Base-by-base conservation (phyloP, 2,888 invertebrate genomes). In the Zhuqinia jingwanae region DNA sequence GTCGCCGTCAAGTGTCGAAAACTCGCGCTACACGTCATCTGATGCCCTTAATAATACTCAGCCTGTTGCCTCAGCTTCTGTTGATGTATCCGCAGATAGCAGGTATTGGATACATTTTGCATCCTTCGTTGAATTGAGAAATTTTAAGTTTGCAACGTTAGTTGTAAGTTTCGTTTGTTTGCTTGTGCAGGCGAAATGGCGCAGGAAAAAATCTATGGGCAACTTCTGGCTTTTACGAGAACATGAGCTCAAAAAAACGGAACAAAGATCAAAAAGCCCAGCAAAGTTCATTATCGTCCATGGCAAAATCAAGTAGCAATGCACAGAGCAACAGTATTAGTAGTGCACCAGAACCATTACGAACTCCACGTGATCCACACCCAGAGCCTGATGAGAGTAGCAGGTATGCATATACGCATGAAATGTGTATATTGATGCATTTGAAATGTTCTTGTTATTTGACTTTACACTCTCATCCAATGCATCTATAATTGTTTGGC, bases 161-260 rank as follows among this genome's bases (percentile, higher is more conserved):
- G 3, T 53, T 15, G 13, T 13, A 17, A 36, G 8, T 36, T 36
- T 8, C 36, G 8, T 8, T 36, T 3, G 8, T 36, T 36, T 36
- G 8, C 3, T 73, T 27, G 0, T n/a, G 13, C 22, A 53, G 86
- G 17, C 45, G 85, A 3, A 81, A 81, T 27, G 82, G 89, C 10
- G 45, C 60, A 5, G 83, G 84, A 2, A 88, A 88, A 27, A 88
- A 86, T 68, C 13, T 84, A 0, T 88, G 88, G 88, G 86, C 86
- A 20, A 86, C 86, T 5, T 86, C 88, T 11, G 86, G 86, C 10
- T 90, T 90, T 60, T 89, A 89, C 27, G 90, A 90, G 47, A 90
- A 90, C 45, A 89, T 90, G 75, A 88, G 88, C 15, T 83, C 88
- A 15, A 90, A 90, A 68, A 89, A 90, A 25, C 83, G 89, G 30